A percentile compares a stretch with the other conserved stretches of the same genome.
phyloP scores from a whole-genome alignment of 2,797 vertebrate genomes.

The Myiotriccus ornatus region DNA sequence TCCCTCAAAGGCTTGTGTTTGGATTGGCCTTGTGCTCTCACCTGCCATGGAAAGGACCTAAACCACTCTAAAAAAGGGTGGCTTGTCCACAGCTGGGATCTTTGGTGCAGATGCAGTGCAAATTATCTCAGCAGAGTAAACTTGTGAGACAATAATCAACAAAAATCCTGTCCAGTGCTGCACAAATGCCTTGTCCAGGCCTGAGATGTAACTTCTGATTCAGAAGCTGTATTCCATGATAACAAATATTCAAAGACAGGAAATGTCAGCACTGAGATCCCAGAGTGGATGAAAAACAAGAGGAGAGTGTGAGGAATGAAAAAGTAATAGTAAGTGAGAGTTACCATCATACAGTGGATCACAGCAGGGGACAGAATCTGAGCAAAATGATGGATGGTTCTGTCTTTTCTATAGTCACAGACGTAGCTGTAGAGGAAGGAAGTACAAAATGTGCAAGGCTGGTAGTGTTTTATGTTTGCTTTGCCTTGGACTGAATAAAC shows the following conservation, averaged over 20 bases:
- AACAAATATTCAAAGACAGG: background rate
- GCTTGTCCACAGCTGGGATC: background rate
- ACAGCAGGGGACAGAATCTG: constrained; percentile 6
- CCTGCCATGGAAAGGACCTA: background rate
- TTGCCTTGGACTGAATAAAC: background rate
- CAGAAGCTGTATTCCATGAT: background rate
- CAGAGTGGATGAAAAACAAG: constrained; percentile 28
- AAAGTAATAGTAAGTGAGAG: constrained; percentile 19
- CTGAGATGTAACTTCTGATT: background rate
- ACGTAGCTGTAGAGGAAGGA: background rate
- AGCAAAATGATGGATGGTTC: constrained; percentile 38
- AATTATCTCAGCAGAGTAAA: background rate
- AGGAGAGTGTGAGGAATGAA: constrained; percentile 30
- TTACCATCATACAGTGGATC: background rate
- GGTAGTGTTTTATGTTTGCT: background rate
- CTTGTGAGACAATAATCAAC: background rate
- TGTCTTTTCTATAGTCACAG: constrained; percentile 13
- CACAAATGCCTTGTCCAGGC: background rate
- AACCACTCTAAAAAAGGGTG: background rate
- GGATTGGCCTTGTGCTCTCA: background rate
- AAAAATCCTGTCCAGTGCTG: background rate
- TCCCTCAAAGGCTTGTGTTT: background rate
- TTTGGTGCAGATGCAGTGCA: background rate
- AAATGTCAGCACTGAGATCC: background rate
- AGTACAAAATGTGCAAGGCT: constrained; percentile 8